Evolutionary conservation across 2,888 invertebrate genomes (phyloP), one percentile per base, ranked within the genome.

Genomic region (Magallana nippona): DNA sequence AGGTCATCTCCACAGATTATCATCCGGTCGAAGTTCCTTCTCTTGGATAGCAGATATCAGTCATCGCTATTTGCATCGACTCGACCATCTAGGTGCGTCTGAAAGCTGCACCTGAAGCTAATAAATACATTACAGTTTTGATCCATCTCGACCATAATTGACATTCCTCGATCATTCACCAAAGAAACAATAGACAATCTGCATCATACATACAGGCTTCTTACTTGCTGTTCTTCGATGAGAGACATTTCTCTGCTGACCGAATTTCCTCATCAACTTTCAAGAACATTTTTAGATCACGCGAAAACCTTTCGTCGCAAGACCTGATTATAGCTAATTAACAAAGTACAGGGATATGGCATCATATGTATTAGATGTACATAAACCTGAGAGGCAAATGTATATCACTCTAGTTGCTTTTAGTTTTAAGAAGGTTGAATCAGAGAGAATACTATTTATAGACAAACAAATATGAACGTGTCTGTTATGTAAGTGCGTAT

Each of bases 1-100:
- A 32, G 71, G 22, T 71, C 71, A 71, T 71, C 71, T 71, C 32
- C 22, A 22, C 71, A 71, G 32, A 71, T 22, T 27, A 27, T 27
- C 32, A 32, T 71, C 22, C 5, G 71, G 13, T 71, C 71, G 15
- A 27, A 71, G 71, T 71, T 32, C 19, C 10, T 63, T 63, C 27
- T 63, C 63, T 27, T 1, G 27, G 27, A 27, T 27, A 3, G 63
- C 13, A 19, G 19, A 13, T 27, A 71, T 71, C 71, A 71, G 22
- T 71, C 71, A 71, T 71, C 71, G 71, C 22, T 27, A 22, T 32
- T 71, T 27, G 22, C 71, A 71, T 71, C 32, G 15, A 32, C 2
- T 27, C 27, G n/a, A 27, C 17, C 71, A 32, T 71, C 71, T 71
- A 32, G 32, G 19, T 71, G 15, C 32, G 11, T 71, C 27, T 44